Evolutionary conservation across 1,140 invertebrate genomes (phyloP), one percentile per base, ranked within the genome.

Genomic region (Danaus melanippus): DNA sequence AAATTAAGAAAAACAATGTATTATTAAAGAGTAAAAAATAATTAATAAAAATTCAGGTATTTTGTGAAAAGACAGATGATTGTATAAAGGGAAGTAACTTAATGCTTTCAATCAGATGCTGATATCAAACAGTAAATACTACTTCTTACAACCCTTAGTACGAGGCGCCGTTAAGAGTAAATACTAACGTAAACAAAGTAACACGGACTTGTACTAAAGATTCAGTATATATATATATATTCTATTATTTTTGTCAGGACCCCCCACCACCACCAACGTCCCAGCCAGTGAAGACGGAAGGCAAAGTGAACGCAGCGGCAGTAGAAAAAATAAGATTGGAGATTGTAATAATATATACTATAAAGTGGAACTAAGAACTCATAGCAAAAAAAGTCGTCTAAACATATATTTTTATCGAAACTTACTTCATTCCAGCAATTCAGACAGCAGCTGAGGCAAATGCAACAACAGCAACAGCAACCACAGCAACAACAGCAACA

Each of bases 311-410:
- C 44, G 62, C 74, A 0, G 79, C 69, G 45, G 78, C 75, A 0
- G 80, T 81, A 76, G 79, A 83, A 42, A 79, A 80, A 53, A 83
- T 83, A 12, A 55, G 78, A 51, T 32, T 81, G 46, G 78, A 82
- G 76, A 32, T 32, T 32, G 21, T 32, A 32, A 32, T 1, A 32
- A 32, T 32, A 7, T 32, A 32, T 32, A 32, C 21, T 32, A 32
- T 32, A 32, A 32, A n/a, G n/a, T n/a, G n/a, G n/a, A n/a, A n/a
- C n/a, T n/a, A n/a, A n/a, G n/a, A n/a, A n/a, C n/a, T n/a, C n/a
- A n/a, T n/a, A n/a, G n/a, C 21, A 8, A 32, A 32, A 32, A 32
- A 32, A 3, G 21, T 32, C 39, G 21, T 43, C 0, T 3, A 43
- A 6, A 54, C 2, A 40, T 11, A 10, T 32, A 39, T 39, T 47